Percentiles rank a stretch among this genome's conserved stretches.
Evolutionary conservation across 1,140 invertebrate species (phyloP).

Genomic region (Drosophila melanica): DNA sequence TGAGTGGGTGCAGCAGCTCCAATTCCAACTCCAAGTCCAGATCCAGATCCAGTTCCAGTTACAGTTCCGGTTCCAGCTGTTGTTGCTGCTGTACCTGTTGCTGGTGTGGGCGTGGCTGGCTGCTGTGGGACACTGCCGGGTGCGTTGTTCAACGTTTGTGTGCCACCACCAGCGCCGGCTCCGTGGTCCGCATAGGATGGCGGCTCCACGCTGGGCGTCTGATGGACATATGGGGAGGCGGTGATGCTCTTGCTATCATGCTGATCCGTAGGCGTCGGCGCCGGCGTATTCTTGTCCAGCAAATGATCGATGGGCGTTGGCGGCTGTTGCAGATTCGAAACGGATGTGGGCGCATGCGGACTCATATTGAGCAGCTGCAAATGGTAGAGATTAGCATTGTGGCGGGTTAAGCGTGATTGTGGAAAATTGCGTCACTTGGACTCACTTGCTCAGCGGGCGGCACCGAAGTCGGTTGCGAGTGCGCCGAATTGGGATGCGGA

Average conservation of each 20-base stretch:
- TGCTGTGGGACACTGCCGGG: slow-evolving; percentile 66
- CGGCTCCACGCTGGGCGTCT: slow-evolving; percentile 79
- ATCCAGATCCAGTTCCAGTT: background rate
- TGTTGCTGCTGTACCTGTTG: background rate
- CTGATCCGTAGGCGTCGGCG: slow-evolving; percentile 83
- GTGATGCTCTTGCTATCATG: slow-evolving; percentile 83
- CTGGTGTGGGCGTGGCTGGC: slow-evolving; percentile 58
- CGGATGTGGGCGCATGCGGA: slow-evolving; percentile 78
- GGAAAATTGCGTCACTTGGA: slow-evolving; percentile 85
- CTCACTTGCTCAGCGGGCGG: slow-evolving; percentile 88
- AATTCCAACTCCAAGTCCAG: background rate
- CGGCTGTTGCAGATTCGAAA: slow-evolving; percentile 82
- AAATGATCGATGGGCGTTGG: slow-evolving; percentile 82
- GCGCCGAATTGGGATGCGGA: slow-evolving; percentile 89
- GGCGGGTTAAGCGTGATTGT: background rate
- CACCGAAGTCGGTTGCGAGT: slow-evolving; percentile 89
- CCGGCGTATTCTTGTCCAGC: slow-evolving; percentile 83
- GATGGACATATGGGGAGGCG: slow-evolving; percentile 81
- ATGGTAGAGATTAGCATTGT: slow-evolving; percentile 10
- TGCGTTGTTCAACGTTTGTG: slow-evolving; percentile 1
- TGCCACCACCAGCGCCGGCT: slow-evolving; percentile 19
- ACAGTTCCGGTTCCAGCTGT: background rate
- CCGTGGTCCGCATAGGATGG: slow-evolving; percentile 60
- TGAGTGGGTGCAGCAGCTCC: slow-evolving; percentile 12
- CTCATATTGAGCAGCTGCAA: slow-evolving; percentile 75